A percentile compares a stretch with the other conserved stretches of the same genome.
These are phyloP conservation scores for Amiota mariae DNA, from an alignment of 2,888 invertebrate species.

Conservation along the genomic window DNA sequence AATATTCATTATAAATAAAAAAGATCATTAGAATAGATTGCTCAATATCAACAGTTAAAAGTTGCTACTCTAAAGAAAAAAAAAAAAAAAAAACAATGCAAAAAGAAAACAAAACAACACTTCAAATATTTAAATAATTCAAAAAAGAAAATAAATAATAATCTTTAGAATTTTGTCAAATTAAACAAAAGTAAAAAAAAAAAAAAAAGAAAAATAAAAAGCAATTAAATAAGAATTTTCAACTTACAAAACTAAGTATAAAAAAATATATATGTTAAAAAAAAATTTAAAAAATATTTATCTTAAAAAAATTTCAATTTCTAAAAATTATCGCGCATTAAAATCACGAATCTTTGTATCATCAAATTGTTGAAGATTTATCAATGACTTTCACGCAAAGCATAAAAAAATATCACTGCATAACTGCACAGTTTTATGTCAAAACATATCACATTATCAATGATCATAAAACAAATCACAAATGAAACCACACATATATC, in stretches of 20 bases:
- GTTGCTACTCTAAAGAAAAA: constrained; percentile 2
- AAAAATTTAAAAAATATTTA: neutral
- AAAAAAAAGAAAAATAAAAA: neutral
- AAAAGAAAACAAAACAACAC: neutral
- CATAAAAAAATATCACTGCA: neutral
- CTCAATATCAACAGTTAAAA: too few relatives aligned
- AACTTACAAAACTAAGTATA: too few relatives aligned
- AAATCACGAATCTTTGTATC: too few relatives aligned
- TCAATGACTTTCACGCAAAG: neutral
- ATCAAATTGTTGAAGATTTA: too few relatives aligned
- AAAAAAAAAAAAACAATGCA: neutral
- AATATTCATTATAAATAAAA: too few relatives aligned
- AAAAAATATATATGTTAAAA: too few relatives aligned
- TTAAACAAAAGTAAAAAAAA: neutral
- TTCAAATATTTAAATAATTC: constrained; percentile 6
- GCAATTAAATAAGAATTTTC: neutral
- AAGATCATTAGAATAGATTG: too few relatives aligned
- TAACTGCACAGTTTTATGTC: constrained; percentile 6
- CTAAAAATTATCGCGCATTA: neutral
- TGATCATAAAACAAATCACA: too few relatives aligned
- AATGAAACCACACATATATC: too few relatives aligned
- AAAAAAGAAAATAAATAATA: constrained; percentile 4
- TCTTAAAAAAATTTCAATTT: neutral
- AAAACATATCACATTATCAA: neutral
- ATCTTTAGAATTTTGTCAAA: neutral